These are phyloP conservation scores for Heliconius aoede DNA, from an alignment of 2,888 invertebrate species.

Conservation along the genomic window DNA sequence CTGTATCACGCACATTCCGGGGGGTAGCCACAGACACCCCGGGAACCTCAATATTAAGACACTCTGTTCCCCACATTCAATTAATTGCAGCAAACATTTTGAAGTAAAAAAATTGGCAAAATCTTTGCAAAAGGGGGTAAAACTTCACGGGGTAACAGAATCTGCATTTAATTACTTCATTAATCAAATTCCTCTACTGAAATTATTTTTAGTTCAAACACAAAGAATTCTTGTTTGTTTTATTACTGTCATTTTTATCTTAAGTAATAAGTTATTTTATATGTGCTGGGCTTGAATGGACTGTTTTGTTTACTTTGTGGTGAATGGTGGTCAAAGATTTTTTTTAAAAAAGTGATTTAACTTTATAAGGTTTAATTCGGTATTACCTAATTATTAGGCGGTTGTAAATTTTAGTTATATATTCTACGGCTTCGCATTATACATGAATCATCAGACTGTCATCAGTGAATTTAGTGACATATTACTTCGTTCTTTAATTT, in stretches of 20 bases:
- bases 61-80: no score
- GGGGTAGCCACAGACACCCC: no score
- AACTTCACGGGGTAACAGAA: neutral
- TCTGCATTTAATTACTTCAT: neutral
- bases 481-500: neutral
- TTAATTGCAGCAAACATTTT: no score
- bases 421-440: neutral
- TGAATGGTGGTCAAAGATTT: neutral
- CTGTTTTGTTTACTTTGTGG: neutral
- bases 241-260: slow-evolving; percentile 25
- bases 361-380: no score
- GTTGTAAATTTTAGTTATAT: neutral
- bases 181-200: neutral
- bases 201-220: neutral
- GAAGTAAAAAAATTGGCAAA: neutral
- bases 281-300: neutral
- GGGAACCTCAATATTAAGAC: no score
- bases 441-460: neutral
- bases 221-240: slow-evolving; percentile 8
- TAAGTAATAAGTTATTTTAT: neutral
- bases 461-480: neutral
- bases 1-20: no score
- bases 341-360: neutral
- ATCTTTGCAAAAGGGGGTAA: neutral
- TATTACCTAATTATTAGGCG: neutral